Evolutionary conservation across 2,888 invertebrate genomes (phyloP).

Genomic region (Craniophora ligustri): DNA sequence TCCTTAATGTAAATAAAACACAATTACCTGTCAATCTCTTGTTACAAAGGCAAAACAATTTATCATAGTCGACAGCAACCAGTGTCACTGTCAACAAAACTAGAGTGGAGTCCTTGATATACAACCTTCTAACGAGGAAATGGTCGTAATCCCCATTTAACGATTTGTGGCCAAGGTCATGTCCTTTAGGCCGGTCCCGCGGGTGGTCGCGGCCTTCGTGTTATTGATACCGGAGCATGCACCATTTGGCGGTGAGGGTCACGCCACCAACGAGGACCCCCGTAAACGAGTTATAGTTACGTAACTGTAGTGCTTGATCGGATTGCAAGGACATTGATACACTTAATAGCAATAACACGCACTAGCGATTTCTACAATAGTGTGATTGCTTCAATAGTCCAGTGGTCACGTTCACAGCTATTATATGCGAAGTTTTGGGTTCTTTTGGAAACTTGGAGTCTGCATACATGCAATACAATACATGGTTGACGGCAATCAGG

Average conservation of each 20-base stretch:
- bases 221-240: slow-evolving; percentile 36
- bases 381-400: no score
- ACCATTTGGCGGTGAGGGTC: slow-evolving; percentile 41
- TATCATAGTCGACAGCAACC: slow-evolving; percentile 51
- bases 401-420: no score
- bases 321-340: slow-evolving; percentile 22
- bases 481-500: no score
- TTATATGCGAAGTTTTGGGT: no score
- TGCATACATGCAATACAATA: no score
- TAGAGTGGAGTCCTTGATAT: slow-evolving; percentile 52
- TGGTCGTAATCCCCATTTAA: slow-evolving; percentile 49
- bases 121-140: slow-evolving; percentile 61
- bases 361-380: no score
- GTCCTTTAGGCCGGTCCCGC: slow-evolving; percentile 61
- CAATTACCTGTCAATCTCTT: slow-evolving; percentile 30
- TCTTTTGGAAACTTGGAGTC: no score
- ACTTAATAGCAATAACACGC: no score
- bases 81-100: slow-evolving; percentile 58
- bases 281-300: slow-evolving; percentile 14
- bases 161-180: slow-evolving; percentile 65
- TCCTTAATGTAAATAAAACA: slow-evolving; percentile 20
- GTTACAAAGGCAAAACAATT: slow-evolving; percentile 48
- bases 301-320: slow-evolving; percentile 11
- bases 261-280: slow-evolving; percentile 41
- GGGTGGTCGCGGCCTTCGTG: slow-evolving; percentile 54